Evolutionary conservation across 2,113 vertebrate species (phyloP), one percentile per base, ranked within the genome.

Genomic region (Dinomys branickii): DNA sequence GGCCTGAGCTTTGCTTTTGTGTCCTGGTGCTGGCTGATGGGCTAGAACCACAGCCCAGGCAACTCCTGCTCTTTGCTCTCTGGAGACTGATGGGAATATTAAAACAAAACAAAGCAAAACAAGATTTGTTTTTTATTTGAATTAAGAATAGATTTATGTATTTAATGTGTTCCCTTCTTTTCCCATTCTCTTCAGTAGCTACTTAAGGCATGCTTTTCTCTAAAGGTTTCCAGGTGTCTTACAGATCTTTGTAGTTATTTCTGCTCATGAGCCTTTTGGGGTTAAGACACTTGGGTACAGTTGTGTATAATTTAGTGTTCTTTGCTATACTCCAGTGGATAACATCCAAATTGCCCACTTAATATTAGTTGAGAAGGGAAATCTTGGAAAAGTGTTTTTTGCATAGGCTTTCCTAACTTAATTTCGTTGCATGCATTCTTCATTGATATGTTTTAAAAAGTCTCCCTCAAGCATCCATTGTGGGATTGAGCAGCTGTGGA

Each of bases 41-140:
- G 52, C 56, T 52, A 61, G 35, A 20, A 41, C 4, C n/a, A 38
- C 38, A 82, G 0, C 11, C 59, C 81, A 54, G 88, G 19, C 17
- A 69, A 28, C 35, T 67, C 4, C 33, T 26, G 16, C 44, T 78
- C 84, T 89, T 12, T 26, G 58, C 54, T 77, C 33, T 69, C 17
- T 90, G 44, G 75, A 95, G 84, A 77, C 61, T n/a, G 52, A 59
- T 78, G 38, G 54, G 22, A 90, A 94, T 78, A 30, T 92, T 81
- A 22, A 58, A 85, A 67, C 44, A 71, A 80, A 78, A 50, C 38
- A 75, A 24, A 71, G 19, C n/a, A 41, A 71, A 56, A 10, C 63
- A 20, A 44, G 50, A n/a, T 33, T 54, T 22, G 54, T 81, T 93
- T 96, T 65, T n/a, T 73, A 38, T 90, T 95, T 96, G 87, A 92